These are phyloP conservation scores for Thaleichthys pacificus DNA, from an alignment of 2,797 vertebrate species.

Conservation along the genomic window DNA sequence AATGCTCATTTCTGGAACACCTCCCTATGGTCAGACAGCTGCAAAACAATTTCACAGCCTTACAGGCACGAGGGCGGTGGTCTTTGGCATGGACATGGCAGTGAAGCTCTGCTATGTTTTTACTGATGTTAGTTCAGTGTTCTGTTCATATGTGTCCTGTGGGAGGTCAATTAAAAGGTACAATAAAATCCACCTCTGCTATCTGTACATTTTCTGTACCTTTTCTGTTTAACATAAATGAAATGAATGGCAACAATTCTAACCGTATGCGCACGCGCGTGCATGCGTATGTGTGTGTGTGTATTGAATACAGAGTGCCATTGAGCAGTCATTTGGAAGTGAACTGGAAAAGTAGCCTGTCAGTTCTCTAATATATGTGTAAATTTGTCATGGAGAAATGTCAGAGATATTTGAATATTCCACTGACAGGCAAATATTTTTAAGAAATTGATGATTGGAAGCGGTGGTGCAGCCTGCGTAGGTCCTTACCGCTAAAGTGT, in stretches of 20 bases:
- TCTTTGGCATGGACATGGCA: not conserved
- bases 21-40: not conserved
- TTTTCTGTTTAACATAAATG: no score
- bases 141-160: no score
- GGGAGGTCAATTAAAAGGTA: no score
- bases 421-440: slow-evolving; percentile 35
- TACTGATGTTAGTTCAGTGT: no score
- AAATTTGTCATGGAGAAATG: slow-evolving; percentile 43
- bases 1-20: slow-evolving; percentile 2
- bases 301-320: slow-evolving; percentile 10
- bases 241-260: not conserved
- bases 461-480: slow-evolving; percentile 23
- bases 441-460: slow-evolving; percentile 31
- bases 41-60: not conserved
- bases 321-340: slow-evolving; percentile 23
- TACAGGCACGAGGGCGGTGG: not conserved
- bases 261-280: not conserved
- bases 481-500: slow-evolving; percentile 36
- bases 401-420: slow-evolving; percentile 29
- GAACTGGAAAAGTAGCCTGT: slow-evolving; percentile 18
- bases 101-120: not conserved
- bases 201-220: no score
- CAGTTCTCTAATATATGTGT: slow-evolving; percentile 39
- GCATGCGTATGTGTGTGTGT: not conserved
- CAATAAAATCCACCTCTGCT: no score